These are phyloP conservation scores for Amiota minor DNA, from an alignment of 2,888 invertebrate species.

Conservation along the genomic window DNA sequence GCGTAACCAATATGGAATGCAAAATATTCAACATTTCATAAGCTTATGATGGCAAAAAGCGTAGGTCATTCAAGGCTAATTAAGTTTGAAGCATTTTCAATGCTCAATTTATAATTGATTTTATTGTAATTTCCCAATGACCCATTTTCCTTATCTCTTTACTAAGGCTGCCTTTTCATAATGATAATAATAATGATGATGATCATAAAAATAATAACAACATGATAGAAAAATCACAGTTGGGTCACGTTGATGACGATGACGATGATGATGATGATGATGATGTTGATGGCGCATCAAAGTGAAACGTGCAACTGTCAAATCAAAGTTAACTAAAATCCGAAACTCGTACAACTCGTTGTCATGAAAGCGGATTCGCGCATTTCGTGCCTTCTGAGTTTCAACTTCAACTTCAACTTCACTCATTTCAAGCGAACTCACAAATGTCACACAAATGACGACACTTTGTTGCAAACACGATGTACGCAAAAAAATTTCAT, in stretches of 20 bases:
- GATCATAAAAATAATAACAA: too few relatives aligned
- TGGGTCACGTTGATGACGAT: neutral
- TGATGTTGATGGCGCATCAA: neutral
- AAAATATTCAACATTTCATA: neutral
- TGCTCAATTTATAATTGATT: slow-evolving; percentile 12
- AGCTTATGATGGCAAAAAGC: neutral
- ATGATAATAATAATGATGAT: too few relatives aligned
- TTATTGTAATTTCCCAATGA: too few relatives aligned
- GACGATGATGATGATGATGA: neutral
- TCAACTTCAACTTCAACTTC: neutral
- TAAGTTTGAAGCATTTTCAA: neutral
- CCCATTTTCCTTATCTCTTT: too few relatives aligned
- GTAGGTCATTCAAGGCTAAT: slow-evolving; percentile 23
- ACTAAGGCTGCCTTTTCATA: too few relatives aligned
- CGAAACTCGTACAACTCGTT: slow-evolving; percentile 18
- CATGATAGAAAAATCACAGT: too few relatives aligned
- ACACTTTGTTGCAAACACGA: slow-evolving; percentile 59
- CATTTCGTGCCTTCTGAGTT: slow-evolving; percentile 2
- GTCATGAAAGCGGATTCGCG: slow-evolving; percentile 61
- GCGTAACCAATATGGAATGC: too few relatives aligned
- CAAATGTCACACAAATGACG: slow-evolving; percentile 62
- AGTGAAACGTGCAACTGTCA: slow-evolving; percentile 17
- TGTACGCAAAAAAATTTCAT: slow-evolving; percentile 64
- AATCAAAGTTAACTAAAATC: neutral
- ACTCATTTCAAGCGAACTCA: slow-evolving; percentile 27